Base-by-base conservation (phyloP, 2,113 vertebrate species). In the Oreochromis aureus region DNA sequence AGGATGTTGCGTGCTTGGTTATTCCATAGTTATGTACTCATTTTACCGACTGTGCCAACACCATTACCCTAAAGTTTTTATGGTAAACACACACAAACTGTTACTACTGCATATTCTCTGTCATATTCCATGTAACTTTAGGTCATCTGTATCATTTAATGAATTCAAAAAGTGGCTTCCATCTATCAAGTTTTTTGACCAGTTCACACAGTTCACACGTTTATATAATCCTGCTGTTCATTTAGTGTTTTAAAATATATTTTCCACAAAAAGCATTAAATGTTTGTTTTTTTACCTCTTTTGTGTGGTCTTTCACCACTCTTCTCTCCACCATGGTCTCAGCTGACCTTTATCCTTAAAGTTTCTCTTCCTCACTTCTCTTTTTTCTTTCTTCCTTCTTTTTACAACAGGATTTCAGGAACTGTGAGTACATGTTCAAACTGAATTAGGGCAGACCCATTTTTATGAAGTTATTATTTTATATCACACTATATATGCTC, bases 351-450 rank as follows among this genome's bases (percentile, higher is more conserved):
- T 66, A 19, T 59, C 56, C 56, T 59, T 59, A 7, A 81, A n/a
- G 10, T 3, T 30, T 27, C 27, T 30, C 44, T 73, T 82, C 7
- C 56, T 59, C 15, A 0, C 27, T 59, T 59, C 56, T 59, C 56
- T 59, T 3, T 54, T 80, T 51, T 39, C 4, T 82, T 34, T 39
- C 7, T 80, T 58, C 30, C 24, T 3, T n/a, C 6, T 59, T 87
- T 87, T 19, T 48, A 58, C 81, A 91, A 88, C 19, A 41, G 18
- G 7, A 19, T 87, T 85, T 81, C 16, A 87, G 81, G 82, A 90
- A 85, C 82, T 88, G 34, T 13, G 11, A 69, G 1, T 10, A 10
- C 58, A 2, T 39, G 18, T 36, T 69, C 34, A 22, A 69, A 69
- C 8, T 8, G 11, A 22, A 69, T 13, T 69, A 69, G 3, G 19